A percentile compares a stretch with the other conserved stretches of the same genome.
Conservation (phyloP, 2,113 vertebrate genomes). For the Vimba vimba region DNA sequence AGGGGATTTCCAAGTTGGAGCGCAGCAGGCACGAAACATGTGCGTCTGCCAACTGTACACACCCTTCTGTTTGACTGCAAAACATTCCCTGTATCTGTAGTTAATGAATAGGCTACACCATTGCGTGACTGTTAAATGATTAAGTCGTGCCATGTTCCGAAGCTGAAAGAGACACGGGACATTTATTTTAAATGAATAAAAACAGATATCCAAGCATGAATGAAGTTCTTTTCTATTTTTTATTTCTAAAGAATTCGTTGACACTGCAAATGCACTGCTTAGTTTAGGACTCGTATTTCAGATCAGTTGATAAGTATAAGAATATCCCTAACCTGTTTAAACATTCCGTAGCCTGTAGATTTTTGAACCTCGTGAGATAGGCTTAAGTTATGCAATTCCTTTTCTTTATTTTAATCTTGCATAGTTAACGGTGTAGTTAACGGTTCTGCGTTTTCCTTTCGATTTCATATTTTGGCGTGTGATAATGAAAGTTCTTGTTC, state of each 20-base stretch:
- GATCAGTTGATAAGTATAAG: background rate
- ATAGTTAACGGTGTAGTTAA: background rate
- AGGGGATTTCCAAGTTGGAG: conserved; percentile 49
- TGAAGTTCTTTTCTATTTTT: background rate
- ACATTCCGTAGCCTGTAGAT: background rate
- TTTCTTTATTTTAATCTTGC: background rate
- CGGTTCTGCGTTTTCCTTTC: background rate
- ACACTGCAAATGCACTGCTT: background rate
- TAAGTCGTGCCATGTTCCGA: background rate
- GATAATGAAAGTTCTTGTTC: background rate
- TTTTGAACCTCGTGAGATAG: background rate
- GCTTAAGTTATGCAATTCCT: background rate
- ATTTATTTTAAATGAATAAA: background rate
- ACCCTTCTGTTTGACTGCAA: conserved; percentile 39
- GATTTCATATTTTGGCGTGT: background rate
- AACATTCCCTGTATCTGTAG: conserved; percentile 31
- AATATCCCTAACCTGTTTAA: background rate
- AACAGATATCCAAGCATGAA: background rate
- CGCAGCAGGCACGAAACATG: background rate
- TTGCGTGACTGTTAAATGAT: conserved; percentile 35
- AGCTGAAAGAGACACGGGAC: background rate
- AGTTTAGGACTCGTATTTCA: background rate
- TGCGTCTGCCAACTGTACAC: conserved; percentile 2
- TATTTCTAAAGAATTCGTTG: background rate
- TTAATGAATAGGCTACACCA: conserved; percentile 50